Conservation (phyloP, 2,113 vertebrate species). For the Zosterops borbonicus region DNA sequence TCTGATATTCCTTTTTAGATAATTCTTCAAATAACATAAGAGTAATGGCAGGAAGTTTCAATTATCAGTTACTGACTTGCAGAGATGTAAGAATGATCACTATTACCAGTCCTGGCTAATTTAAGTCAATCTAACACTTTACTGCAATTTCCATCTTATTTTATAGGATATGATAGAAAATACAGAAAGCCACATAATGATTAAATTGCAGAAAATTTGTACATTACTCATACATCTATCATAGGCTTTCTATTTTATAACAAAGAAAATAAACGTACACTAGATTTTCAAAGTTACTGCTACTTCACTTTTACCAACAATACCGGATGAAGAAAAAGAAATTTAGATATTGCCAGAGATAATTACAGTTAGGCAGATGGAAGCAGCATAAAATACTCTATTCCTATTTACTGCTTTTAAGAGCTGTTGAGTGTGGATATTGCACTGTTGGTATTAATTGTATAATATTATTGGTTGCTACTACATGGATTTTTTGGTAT, state of each 20-base stretch:
- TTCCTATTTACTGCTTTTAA: not conserved
- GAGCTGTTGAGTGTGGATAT: not conserved
- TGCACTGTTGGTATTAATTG: not conserved
- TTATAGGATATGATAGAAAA: not conserved
- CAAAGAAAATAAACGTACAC: not conserved
- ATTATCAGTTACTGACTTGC: not conserved
- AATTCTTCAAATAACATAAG: not conserved
- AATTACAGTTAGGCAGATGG: not conserved
- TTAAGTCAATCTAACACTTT: conserved; percentile 9
- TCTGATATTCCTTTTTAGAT: not conserved
- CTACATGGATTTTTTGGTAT: not conserved
- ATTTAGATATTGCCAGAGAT: not conserved
- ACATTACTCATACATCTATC: not conserved
- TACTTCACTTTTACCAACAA: not conserved
- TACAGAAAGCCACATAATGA: not conserved
- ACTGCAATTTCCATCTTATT: not conserved
- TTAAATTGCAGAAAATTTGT: not conserved
- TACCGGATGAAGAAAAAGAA: not conserved
- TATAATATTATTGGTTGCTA: not conserved
- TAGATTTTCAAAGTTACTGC: not conserved
- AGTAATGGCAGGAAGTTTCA: not conserved
- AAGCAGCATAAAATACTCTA: not conserved
- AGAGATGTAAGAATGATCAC: not conserved
- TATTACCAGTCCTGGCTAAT: not conserved
- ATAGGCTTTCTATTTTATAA: not conserved